Base-by-base conservation (phyloP, 2,797 vertebrate species). In the Galago senegalensis region DNA sequence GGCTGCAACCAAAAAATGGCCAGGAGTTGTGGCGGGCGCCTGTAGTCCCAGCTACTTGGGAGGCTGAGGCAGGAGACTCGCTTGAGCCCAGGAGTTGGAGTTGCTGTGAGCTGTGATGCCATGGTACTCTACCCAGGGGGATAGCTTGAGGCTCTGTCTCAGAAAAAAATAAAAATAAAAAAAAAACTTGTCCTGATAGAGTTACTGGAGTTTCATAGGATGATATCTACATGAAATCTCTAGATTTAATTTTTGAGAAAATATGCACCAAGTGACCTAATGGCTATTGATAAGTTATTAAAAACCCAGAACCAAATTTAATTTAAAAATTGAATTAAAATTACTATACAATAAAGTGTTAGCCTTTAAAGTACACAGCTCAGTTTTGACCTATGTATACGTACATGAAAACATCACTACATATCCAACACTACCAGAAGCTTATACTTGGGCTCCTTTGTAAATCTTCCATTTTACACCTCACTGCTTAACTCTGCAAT, bases 211-310 rank as follows among this genome's bases (percentile, higher is more conserved):
- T 80, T 91, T 37, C 18, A 77, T 49, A 27, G 53, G 27, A 83
- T 94, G 16, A 23, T 87, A 58, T n/a, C 5, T 83, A 65, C 12
- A 10, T 29, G 58, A 95, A 91, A 53, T 34, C 27, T 70, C 13
- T 31, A 73, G 76, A 76, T 75, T 81, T 7, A 34, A 40, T 65
- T 84, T 81, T 31, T 2, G 5, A 16, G 31, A 29, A 88, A 89
- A 83, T 53, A 14, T 34, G 9, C 20, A 43, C 12, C 63, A 96
- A 25, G 17, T 43, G 23, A 43, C 37, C 53, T 4, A 77, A 6
- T 81, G 12, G 7, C 34, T 95, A 53, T 69, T 91, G 77, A 37
- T 34, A 49, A 73, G 69, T 46, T 87, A 4, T 83, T 80, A 97
- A 77, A 77, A 81, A 84, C 69, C 17, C 5, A 95, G 49, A 87